These are phyloP conservation scores for Orchesella flavescens DNA, from an alignment of 2,888 invertebrate species.

Conservation along the genomic window DNA sequence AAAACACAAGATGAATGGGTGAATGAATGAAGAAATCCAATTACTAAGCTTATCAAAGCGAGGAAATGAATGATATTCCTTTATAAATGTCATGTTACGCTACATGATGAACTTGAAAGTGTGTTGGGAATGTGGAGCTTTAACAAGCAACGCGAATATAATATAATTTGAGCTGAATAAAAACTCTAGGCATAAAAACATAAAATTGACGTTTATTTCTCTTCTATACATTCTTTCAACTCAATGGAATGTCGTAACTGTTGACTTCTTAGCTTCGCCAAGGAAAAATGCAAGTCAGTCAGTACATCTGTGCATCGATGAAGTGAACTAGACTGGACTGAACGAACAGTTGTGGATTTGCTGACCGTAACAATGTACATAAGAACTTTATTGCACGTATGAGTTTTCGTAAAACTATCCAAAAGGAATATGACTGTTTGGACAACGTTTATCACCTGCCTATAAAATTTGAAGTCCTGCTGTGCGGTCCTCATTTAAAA, in stretches of 20 bases:
- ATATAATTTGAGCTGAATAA: too few relatives aligned
- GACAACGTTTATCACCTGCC: constrained; percentile 43
- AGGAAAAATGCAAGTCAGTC: too few relatives aligned
- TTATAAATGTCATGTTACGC: constrained; percentile 28
- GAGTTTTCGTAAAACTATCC: constrained; percentile 16
- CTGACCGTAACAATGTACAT: not conserved
- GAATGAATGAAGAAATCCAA: constrained; percentile 52
- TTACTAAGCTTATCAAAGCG: constrained; percentile 55
- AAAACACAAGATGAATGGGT: constrained; percentile 35
- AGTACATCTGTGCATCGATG: too few relatives aligned
- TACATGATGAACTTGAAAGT: constrained; percentile 34
- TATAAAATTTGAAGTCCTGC: constrained; percentile 51
- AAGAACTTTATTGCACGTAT: constrained; percentile 11
- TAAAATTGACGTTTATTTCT: too few relatives aligned
- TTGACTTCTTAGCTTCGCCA: too few relatives aligned
- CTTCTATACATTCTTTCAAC: too few relatives aligned
- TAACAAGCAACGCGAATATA: too few relatives aligned
- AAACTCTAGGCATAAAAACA: too few relatives aligned
- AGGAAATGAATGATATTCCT: constrained; percentile 50
- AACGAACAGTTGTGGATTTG: not conserved
- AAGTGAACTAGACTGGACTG: too few relatives aligned
- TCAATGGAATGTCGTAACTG: too few relatives aligned
- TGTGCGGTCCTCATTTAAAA: constrained; percentile 59
- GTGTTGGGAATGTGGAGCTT: not conserved
- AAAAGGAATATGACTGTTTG: constrained; percentile 37